Base-by-base conservation (phyloP, 2,888 invertebrate species). In the Drosophila paramelanica region DNA sequence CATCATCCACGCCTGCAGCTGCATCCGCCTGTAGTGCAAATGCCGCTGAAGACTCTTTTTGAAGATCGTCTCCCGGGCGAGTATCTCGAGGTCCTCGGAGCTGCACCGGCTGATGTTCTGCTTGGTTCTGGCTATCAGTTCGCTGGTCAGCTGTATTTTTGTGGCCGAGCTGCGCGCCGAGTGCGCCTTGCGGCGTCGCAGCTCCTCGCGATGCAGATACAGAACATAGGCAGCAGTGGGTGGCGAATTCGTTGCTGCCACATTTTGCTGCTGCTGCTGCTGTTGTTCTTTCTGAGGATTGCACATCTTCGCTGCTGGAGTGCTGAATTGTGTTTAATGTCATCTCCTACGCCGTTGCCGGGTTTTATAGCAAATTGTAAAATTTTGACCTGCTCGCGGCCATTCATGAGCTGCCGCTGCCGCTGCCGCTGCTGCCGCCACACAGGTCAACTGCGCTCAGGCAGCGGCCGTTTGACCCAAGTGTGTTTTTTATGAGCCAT, bases 21-120 rank as follows among this genome's bases (percentile, higher is more conserved):
- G 61, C 75, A 89, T 85, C 57, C 74, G 77, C 5, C 88, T 49
- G 33, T 88, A 70, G 59, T 85, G 83, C 50, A 85, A 25, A 20
- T 72, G 68, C 0, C 89, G 56, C n/a, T 82, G 74, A 3, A 85
- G 56, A 11, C 23, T 75, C 57, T 82, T 85, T 47, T 67, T 75
- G 57, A 89, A 89, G 55, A 89, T 52, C 42, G 88, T 89, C 52
- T 86, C 72, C 10, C 89, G 43, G 25, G 88, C 86, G 7, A 86
- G 31, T 3, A 64, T 76, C 71, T 76, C 56, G 5, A 86, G 64
- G 58, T 86, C 85, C 65, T 89, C 85, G 20, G n/a, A 53, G 42
- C 76, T 89, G 64, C 88, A 88, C 1, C 46, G 41, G 3, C 27
- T 43, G 0, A 86, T 86, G 41, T 86, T 82, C 47, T 80, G 53